These are phyloP conservation scores for Pseudoatta argentina DNA, from an alignment of 1,140 invertebrate species.

Conservation along the genomic window DNA sequence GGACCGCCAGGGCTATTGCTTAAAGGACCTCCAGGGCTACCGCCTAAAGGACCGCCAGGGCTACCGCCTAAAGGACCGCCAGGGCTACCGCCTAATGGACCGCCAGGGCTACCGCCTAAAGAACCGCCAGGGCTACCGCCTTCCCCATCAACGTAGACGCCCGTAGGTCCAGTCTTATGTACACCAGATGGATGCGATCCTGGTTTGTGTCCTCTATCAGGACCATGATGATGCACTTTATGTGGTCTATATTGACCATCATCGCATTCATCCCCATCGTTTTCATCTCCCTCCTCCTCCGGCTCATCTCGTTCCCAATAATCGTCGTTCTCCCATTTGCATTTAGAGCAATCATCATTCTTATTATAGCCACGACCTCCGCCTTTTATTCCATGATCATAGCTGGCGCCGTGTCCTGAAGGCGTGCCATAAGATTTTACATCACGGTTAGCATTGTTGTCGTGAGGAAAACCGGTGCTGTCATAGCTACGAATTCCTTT, in stretches of 20 bases:
- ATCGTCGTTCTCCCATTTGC: conserved; percentile 70
- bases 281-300: conserved; percentile 57
- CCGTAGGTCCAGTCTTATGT: conserved; percentile 53
- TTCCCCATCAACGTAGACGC: neutral
- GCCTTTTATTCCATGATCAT: conserved; percentile 9
- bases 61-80: neutral
- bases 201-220: neutral
- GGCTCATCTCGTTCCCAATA: conserved; percentile 65
- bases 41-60: too few species aligned
- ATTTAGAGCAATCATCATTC: conserved; percentile 52
- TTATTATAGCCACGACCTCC: conserved; percentile 18
- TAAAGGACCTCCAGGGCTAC: neutral
- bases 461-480: neutral
- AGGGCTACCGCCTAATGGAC: neutral
- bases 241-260: conserved; percentile 66
- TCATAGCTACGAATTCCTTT: conserved; percentile 69
- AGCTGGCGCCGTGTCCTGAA: neutral
- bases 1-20: neutral
- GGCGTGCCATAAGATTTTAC: conserved; percentile 18
- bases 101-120: neutral
- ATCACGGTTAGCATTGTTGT: neutral
- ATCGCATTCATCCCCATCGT: conserved; percentile 59
- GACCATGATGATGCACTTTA: neutral
- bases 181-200: neutral
- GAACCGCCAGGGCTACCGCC: neutral